phyloP scores from a whole-genome alignment of 2,797 vertebrate genomes.

The Poeciliopsis turneri region DNA sequence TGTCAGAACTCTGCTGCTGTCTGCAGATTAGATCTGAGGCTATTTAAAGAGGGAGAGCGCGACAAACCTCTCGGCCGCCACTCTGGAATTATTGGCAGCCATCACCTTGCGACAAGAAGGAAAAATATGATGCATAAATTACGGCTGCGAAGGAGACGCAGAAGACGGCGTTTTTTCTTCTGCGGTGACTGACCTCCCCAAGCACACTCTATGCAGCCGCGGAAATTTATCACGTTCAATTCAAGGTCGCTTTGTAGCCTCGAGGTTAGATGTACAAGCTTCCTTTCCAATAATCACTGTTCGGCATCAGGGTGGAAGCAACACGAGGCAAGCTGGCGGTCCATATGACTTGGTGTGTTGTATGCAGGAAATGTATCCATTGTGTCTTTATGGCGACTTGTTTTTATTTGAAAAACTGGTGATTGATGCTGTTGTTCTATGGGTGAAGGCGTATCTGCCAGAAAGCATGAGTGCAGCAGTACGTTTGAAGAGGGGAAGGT shows the following conservation, averaged over 20 bases:
- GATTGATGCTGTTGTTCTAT: constrained; percentile 66
- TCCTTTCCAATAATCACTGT: constrained; percentile 58
- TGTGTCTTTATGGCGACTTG: constrained; percentile 31
- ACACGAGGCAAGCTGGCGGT: constrained; percentile 43
- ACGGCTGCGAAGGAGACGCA: constrained; percentile 21
- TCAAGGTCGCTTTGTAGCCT: constrained; percentile 60
- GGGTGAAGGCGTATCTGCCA: constrained; percentile 61
- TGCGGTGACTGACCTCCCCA: constrained; percentile 44
- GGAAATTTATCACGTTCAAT: constrained; percentile 43
- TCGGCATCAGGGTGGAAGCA: constrained; percentile 56
- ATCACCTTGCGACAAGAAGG: constrained; percentile 54
- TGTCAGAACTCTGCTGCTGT: constrained; percentile 84
- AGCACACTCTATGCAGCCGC: constrained; percentile 19
- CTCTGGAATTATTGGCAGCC: constrained; percentile 65
- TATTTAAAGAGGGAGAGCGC: constrained; percentile 78
- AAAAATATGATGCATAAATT: constrained; percentile 43
- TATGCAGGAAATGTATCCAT: constrained; percentile 29
- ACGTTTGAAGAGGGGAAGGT: constrained; percentile 22
- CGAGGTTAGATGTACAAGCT: constrained; percentile 40
- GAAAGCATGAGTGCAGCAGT: constrained; percentile 51
- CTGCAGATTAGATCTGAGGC: constrained; percentile 83
- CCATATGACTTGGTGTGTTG: constrained; percentile 27
- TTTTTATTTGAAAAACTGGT: constrained; percentile 45
- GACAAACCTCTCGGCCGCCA: constrained; percentile 48
- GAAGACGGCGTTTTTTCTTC: constrained; percentile 12